Evolutionary conservation across 2,113 vertebrate genomes (phyloP).

Genomic region (Gavia stellata): DNA sequence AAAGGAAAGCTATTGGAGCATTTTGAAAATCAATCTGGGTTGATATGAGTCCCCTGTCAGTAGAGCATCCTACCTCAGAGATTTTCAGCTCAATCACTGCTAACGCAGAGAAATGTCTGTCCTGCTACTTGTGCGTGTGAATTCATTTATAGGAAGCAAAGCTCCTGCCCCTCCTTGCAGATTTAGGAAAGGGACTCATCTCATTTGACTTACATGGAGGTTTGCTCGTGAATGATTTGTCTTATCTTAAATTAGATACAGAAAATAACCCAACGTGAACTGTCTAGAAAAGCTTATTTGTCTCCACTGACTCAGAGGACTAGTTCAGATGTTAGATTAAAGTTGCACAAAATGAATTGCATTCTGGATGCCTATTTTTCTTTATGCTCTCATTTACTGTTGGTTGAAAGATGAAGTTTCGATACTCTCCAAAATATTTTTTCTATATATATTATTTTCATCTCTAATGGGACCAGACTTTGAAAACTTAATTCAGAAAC

Average conservation of each 20-base stretch:
- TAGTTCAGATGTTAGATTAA: neutral
- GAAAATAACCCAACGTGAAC: neutral
- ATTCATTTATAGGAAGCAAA: neutral
- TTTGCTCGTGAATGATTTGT: neutral
- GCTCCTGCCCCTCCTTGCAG: fast-evolving
- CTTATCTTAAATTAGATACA: neutral
- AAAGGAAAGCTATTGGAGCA: neutral
- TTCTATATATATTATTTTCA: neutral
- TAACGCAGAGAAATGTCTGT: neutral
- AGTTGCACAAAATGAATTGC: neutral
- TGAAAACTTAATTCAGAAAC: neutral
- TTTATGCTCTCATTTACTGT: neutral
- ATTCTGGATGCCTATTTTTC: neutral
- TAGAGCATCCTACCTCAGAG: neutral
- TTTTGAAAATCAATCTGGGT: neutral
- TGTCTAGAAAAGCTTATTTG: neutral
- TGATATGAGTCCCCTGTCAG: neutral
- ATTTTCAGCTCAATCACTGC: neutral
- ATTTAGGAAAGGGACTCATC: neutral
- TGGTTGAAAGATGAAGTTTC: neutral
- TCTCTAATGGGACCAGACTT: neutral
- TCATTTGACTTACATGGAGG: neutral
- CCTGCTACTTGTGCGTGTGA: neutral
- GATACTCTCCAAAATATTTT: neutral
- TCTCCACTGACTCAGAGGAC: neutral